These are phyloP conservation scores for Sclerodermus sp. DNA, from an alignment of 2,888 invertebrate species.

Conservation along the genomic window DNA sequence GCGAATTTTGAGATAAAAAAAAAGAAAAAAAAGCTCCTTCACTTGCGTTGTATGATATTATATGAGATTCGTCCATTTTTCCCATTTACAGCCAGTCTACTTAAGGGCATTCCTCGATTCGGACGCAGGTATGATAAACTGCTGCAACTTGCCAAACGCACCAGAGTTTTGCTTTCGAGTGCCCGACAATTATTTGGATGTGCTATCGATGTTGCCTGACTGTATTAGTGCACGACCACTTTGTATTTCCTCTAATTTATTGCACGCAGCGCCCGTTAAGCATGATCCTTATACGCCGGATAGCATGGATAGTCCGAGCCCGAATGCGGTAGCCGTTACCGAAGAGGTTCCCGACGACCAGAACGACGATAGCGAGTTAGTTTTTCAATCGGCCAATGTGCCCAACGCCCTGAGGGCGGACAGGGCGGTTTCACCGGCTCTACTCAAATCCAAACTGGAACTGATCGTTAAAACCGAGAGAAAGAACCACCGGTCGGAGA, in stretches of 20 bases:
- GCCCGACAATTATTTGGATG: constrained; percentile 48
- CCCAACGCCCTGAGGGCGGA: constrained; percentile 23
- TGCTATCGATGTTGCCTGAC: constrained; percentile 53
- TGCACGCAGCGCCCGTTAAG: constrained; percentile 61
- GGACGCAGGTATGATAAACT: constrained; percentile 76
- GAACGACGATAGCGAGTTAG: constrained; percentile 15
- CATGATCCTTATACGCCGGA: constrained; percentile 83
- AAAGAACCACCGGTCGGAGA: not conserved
- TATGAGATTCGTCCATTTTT: constrained; percentile 32
- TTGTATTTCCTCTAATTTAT: constrained; percentile 51
- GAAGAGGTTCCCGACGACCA: constrained; percentile 31
- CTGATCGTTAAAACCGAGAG: constrained; percentile 34
- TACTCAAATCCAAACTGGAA: constrained; percentile 50
- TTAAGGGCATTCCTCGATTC: constrained; percentile 70
- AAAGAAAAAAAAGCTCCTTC: not conserved
- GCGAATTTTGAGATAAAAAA: not conserved
- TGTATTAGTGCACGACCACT: constrained; percentile 47
- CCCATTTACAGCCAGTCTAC: constrained; percentile 75
- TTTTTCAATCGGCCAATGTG: constrained; percentile 8
- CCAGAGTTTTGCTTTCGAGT: constrained; percentile 54
- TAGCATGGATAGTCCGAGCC: constrained; percentile 76
- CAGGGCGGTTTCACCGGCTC: constrained; percentile 48
- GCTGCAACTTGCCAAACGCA: constrained; percentile 60
- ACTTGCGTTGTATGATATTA: constrained; percentile 17
- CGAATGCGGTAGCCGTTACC: constrained; percentile 50